phyloP scores from a whole-genome alignment of 2,113 vertebrate genomes.

The Xiphias gladius region DNA sequence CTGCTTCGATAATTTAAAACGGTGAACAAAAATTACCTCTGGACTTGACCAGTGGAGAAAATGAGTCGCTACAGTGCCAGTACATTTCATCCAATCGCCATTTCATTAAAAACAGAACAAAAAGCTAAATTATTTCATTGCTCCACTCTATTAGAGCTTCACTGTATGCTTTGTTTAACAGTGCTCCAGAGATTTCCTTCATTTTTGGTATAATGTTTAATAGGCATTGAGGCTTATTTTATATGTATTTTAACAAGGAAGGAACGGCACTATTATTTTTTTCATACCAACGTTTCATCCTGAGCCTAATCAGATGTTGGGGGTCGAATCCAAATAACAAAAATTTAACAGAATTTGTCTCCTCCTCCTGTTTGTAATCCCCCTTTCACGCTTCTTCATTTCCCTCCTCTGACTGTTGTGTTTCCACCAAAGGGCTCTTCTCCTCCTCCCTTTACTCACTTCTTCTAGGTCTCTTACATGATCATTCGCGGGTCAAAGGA shows the following conservation, averaged over 20 bases:
- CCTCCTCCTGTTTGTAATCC: background rate
- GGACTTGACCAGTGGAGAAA: slow-evolving; percentile 7
- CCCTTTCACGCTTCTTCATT: background rate
- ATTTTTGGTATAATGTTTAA: background rate
- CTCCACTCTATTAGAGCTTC: background rate
- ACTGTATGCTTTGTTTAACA: background rate
- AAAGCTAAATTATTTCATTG: slow-evolving; percentile 1
- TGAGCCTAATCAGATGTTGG: background rate
- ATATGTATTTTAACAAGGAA: background rate
- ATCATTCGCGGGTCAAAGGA: background rate
- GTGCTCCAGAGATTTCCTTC: background rate
- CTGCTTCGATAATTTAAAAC: slow-evolving; percentile 6
- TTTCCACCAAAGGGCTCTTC: background rate
- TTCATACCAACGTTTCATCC: background rate
- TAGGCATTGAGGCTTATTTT: background rate
- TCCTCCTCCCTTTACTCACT: background rate
- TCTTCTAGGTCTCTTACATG: background rate
- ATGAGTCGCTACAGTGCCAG: slow-evolving; percentile 4
- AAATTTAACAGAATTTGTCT: background rate
- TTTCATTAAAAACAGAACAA: slow-evolving; percentile 31
- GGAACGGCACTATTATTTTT: background rate
- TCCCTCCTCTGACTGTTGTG: background rate
- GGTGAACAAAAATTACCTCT: background rate
- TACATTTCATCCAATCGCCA: slow-evolving; percentile 17
- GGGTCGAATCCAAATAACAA: background rate